Evolutionary conservation across 1,140 invertebrate species (phyloP).

Genomic region (Capitella teleta): DNA sequence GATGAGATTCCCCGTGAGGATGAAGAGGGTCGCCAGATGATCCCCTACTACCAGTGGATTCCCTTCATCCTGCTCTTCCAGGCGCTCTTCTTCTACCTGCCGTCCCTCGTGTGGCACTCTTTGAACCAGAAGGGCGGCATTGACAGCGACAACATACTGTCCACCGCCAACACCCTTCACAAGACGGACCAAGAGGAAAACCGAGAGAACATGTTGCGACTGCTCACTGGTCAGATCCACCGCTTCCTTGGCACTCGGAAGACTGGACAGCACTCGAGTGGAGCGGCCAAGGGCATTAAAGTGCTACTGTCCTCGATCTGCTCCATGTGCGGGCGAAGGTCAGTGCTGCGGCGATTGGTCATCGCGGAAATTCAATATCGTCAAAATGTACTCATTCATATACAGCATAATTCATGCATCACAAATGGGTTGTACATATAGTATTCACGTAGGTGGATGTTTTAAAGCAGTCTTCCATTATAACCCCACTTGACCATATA

Average conservation of each 20-base stretch:
- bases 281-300: no score
- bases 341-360: no score
- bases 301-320: no score
- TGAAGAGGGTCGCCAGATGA: slow-evolving; percentile 25
- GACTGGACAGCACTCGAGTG: no score
- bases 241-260: neutral
- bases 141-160: slow-evolving; percentile 20
- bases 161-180: neutral
- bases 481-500: no score
- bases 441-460: no score
- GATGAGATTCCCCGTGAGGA: slow-evolving; percentile 25
- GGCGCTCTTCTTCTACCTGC: slow-evolving; percentile 48
- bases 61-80: slow-evolving; percentile 47
- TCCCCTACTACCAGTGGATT: slow-evolving; percentile 49
- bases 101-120: slow-evolving; percentile 48
- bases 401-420: no score
- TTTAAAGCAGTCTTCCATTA: no score
- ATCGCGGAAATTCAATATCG: no score
- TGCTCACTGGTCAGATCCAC: neutral
- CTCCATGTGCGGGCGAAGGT: no score
- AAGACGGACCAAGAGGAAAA: neutral
- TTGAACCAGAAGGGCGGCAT: slow-evolving; percentile 44
- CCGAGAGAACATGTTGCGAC: neutral
- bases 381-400: no score
- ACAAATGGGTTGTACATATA: no score